Conservation (phyloP, 2,797 vertebrate genomes). For the Euphonia xanthogaster region DNA sequence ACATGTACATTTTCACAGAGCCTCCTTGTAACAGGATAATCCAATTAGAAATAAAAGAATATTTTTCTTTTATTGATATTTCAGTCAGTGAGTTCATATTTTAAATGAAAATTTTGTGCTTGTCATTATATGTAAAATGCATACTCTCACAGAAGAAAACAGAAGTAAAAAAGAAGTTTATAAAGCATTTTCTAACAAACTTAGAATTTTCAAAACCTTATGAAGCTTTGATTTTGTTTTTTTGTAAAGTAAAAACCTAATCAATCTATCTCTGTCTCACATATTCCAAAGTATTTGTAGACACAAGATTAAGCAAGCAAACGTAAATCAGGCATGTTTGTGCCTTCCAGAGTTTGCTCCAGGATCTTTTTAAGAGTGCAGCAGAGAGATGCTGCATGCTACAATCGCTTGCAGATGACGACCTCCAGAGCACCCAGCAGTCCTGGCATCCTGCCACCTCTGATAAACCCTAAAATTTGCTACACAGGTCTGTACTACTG, state of each 20-base stretch:
- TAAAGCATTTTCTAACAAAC: not conserved
- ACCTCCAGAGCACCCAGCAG: not conserved
- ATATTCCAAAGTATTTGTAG: not conserved
- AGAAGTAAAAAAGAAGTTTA: not conserved
- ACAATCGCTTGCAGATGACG: not conserved
- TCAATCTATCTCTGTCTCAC: not conserved
- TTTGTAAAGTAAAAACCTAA: accelerated
- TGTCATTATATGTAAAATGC: not conserved
- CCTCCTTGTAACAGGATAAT: not conserved
- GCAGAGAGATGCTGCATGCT: not conserved
- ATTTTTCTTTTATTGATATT: not conserved
- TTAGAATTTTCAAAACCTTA: not conserved
- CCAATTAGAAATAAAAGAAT: not conserved
- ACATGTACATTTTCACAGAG: not conserved
- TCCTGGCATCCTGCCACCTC: not conserved
- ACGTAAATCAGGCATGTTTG: not conserved
- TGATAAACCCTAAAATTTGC: not conserved
- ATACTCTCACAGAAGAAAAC: not conserved
- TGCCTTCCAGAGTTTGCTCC: not conserved
- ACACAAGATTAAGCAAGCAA: not conserved
- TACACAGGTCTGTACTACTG: not conserved
- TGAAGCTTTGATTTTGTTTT: not conserved
- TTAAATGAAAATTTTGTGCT: not conserved
- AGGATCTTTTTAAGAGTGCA: not conserved
- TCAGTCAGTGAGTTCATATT: not conserved